phyloP scores from a whole-genome alignment of 2,113 vertebrate genomes.

The Chrysemys picta region DNA sequence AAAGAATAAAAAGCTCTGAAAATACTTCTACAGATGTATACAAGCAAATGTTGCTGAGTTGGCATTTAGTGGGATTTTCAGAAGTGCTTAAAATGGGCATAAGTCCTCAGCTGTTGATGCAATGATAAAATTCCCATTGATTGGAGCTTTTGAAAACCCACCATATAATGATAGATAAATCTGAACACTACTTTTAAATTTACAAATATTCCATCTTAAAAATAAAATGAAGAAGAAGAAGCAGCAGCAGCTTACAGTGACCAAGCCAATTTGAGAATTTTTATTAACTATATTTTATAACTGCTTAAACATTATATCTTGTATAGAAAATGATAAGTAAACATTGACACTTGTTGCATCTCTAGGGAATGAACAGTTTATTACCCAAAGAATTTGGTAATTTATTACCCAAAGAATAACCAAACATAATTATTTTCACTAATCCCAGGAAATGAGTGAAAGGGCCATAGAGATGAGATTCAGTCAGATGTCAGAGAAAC shows the following conservation, averaged over 20 bases:
- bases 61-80: not conserved
- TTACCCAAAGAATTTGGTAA: not conserved
- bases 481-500: slow-evolving; percentile 81
- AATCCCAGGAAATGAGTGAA: slow-evolving; percentile 76
- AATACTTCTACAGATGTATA: not conserved
- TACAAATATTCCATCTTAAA: not conserved
- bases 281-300: not conserved
- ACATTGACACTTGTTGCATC: not conserved
- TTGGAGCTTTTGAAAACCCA: not conserved
- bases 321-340: not conserved
- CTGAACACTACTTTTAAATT: not conserved
- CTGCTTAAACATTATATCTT: not conserved
- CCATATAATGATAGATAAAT: not conserved
- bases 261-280: not conserved
- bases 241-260: not conserved
- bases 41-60: not conserved
- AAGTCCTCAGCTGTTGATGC: not conserved
- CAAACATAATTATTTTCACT: not conserved
- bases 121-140: not conserved
- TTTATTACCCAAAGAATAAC: not conserved
- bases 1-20: not conserved
- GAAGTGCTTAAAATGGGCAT: not conserved
- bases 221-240: not conserved
- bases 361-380: not conserved
- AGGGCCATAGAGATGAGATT: slow-evolving; percentile 78